phyloP scores from a whole-genome alignment of 2,888 invertebrate species.

The Melolontha melolontha region DNA sequence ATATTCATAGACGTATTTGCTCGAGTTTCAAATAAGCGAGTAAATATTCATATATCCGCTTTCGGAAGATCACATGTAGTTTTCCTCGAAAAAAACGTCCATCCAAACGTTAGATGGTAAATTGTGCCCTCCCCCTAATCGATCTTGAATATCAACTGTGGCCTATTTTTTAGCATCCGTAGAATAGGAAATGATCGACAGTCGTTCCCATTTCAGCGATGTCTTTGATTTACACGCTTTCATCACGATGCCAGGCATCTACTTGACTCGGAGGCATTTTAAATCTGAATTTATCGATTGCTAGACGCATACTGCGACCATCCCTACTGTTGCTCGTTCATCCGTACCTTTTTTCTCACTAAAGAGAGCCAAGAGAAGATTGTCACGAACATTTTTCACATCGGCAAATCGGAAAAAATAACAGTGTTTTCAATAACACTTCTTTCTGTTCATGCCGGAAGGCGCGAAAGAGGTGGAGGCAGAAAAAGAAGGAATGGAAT shows the following conservation, averaged over 20 bases:
- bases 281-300: slow-evolving; percentile 10
- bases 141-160: slow-evolving; percentile 9
- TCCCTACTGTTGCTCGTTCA: too few species aligned
- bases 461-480: neutral
- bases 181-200: slow-evolving; percentile 22
- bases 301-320: too few species aligned
- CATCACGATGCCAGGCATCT: slow-evolving; percentile 12
- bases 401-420: slow-evolving; percentile 8
- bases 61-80: too few species aligned
- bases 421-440: slow-evolving; percentile 20
- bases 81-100: neutral
- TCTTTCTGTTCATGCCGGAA: neutral
- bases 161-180: slow-evolving; percentile 1
- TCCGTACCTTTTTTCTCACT: too few species aligned
- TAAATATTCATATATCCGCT: too few species aligned
- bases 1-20: too few species aligned
- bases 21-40: too few species aligned
- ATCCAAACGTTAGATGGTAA: slow-evolving; percentile 1
- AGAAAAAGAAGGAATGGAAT: too few species aligned
- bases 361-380: too few species aligned
- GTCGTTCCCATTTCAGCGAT: neutral
- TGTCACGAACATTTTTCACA: neutral
- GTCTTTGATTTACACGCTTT: slow-evolving; percentile 19
- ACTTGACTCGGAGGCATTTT: slow-evolving; percentile 6
- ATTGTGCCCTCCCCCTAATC: slow-evolving; percentile 3